Base-by-base conservation (phyloP, 2,797 vertebrate genomes). In the Peromyscus melanophrys region DNA sequence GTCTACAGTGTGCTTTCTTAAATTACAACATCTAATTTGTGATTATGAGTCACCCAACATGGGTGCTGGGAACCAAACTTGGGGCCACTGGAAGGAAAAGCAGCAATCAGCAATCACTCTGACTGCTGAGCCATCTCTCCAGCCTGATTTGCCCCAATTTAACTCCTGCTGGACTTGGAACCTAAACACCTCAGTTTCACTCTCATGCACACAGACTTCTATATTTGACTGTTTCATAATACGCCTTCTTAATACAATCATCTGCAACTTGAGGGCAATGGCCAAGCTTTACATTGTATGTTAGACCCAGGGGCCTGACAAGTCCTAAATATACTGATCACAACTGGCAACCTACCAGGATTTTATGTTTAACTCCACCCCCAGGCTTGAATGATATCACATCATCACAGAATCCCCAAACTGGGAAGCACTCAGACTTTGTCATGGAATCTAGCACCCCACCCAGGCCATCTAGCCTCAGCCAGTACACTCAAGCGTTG, bases 401-500 rank as follows among this genome's bases (percentile, higher is more conserved):
- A 5, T 88, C 43, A 88, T 87, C 81, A 94, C n/a, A 91, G 90
- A 96, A 90, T 31, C 52, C 88, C 88, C 46, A 82, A 92, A 87
- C 4, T 92, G 34, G 34, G 61, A 75, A 93, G 71, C 19, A 89
- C 43, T 14, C 65, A 94, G 40, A 76, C 25, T 57, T 71, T 91
- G 46, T 80, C 69, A 4, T 65, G 76, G 17, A 80, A 43, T 80
- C 90, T 80, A 89, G 69, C 14, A 84, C 75, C 87, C 71, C 63
- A 25, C 9, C 63, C 76, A 23, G 40, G 65, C 43, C 69, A 37
- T 31, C 55, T n/a, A 77, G 90, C 29, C 69, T 93, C 37, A 12
- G 65, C 37, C 21, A 55, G 89, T 71, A 69, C 12, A 67, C 55
- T 80, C 34, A 21, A 37, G 55, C 29, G 49, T 80, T 80, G 67